A percentile compares a stretch with the other conserved stretches of the same genome.
These are phyloP conservation scores for Tholera decimalis DNA, from an alignment of 2,888 invertebrate species.

Conservation along the genomic window DNA sequence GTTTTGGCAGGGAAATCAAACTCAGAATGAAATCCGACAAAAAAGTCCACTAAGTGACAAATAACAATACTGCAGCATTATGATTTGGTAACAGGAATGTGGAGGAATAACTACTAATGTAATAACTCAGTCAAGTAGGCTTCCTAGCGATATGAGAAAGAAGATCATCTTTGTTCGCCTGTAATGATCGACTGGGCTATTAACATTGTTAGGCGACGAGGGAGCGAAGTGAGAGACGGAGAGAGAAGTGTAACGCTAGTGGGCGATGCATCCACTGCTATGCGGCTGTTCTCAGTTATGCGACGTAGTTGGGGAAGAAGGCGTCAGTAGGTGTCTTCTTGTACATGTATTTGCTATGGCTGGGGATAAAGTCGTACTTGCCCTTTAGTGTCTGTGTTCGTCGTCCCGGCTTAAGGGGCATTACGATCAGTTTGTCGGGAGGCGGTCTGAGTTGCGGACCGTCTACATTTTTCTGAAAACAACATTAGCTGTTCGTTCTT, in stretches of 20 bases:
- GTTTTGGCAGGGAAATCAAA: neutral
- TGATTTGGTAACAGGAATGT: conserved; percentile 16
- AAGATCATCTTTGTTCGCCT: neutral
- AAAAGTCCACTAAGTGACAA: neutral
- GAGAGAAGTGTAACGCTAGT: conserved; percentile 9
- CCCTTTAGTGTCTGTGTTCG: conserved; percentile 68
- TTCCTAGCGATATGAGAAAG: neutral
- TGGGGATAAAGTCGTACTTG: conserved; percentile 68
- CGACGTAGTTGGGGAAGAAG: conserved; percentile 77
- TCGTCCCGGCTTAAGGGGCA: conserved; percentile 61
- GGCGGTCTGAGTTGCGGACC: conserved; percentile 64
- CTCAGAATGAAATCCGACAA: neutral
- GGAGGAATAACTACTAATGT: neutral
- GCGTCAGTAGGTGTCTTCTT: conserved; percentile 73
- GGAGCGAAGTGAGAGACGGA: neutral
- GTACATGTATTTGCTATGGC: conserved; percentile 73
- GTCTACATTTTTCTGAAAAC: conserved; percentile 77
- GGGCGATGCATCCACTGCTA: conserved; percentile 49
- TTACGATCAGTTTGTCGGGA: conserved; percentile 65
- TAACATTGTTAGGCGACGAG: conserved; percentile 10
- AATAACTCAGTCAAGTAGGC: conserved; percentile 25
- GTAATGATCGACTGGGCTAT: conserved; percentile 25
- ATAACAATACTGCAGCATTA: conserved; percentile 1
- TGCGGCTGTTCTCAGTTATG: conserved; percentile 30
- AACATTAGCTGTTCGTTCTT: conserved; percentile 74